Conservation (phyloP, 2,888 invertebrate genomes). For the Scaptomyza parva region DNA sequence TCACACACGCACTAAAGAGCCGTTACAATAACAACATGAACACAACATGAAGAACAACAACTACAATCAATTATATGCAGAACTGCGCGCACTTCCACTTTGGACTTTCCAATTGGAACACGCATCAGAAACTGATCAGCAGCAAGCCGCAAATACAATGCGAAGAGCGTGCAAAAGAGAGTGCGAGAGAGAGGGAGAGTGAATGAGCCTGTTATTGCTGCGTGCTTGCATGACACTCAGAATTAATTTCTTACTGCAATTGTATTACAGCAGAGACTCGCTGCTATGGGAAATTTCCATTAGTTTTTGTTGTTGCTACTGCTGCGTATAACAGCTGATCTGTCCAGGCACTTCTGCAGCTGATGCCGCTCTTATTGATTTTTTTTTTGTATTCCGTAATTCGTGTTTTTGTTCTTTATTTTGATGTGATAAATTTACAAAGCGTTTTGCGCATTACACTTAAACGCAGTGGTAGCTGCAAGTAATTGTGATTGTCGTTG, state of each 20-base stretch:
- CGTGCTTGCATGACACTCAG: constrained; percentile 46
- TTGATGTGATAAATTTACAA: constrained; percentile 14
- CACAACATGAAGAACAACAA: constrained; percentile 30
- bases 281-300: constrained; percentile 74
- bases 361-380: constrained; percentile 56
- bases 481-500: constrained; percentile 18
- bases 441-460: constrained; percentile 47
- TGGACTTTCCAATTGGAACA: constrained; percentile 67
- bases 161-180: constrained; percentile 17
- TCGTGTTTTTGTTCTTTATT: constrained; percentile 7
- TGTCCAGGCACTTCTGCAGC: constrained; percentile 37
- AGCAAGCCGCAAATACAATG: constrained; percentile 24
- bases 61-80: constrained; percentile 46
- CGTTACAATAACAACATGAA: constrained; percentile 18
- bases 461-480: constrained; percentile 25
- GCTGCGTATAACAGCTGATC: constrained; percentile 65
- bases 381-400: constrained; percentile 27
- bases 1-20: constrained; percentile 43
- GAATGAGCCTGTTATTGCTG: constrained; percentile 9
- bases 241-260: constrained; percentile 55
- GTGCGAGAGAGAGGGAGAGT: constrained; percentile 1
- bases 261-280: constrained; percentile 57
- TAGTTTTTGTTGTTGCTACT: constrained; percentile 36
- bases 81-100: constrained; percentile 54
- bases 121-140: constrained; percentile 59